Percentiles rank a stretch among this genome's conserved stretches.
Conservation (phyloP, 23 tunicate genomes). For the Trididemnum clinides region DNA sequence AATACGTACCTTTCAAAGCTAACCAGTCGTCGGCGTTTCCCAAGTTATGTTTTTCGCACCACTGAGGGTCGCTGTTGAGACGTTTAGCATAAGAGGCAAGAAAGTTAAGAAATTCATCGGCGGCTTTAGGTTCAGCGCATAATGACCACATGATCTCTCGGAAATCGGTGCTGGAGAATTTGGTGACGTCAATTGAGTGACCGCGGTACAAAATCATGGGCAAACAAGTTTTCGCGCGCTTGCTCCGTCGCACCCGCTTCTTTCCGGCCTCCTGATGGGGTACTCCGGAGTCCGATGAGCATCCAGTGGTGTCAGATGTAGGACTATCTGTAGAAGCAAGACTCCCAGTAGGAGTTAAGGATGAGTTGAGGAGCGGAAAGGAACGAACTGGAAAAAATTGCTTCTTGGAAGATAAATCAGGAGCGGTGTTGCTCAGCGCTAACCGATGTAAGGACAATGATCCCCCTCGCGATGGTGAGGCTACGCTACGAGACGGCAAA, state of each 20-base stretch:
- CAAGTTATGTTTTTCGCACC: slow-evolving; percentile 60
- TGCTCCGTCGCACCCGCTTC: not conserved
- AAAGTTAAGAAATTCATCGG: slow-evolving; percentile 65
- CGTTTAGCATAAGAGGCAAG: slow-evolving; percentile 55
- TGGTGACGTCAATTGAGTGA: slow-evolving; percentile 71
- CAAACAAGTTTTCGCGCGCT: not conserved
- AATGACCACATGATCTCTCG: slow-evolving; percentile 79
- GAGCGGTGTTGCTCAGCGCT: not conserved
- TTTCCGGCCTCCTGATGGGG: not conserved
- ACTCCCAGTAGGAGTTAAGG: slow-evolving; percentile 9
- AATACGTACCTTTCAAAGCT: slow-evolving; percentile 50
- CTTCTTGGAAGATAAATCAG: not conserved
- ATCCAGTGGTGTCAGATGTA: slow-evolving; percentile 11
- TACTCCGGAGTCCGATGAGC: slow-evolving; percentile 46
- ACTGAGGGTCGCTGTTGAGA: slow-evolving; percentile 46
- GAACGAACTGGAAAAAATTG: not conserved
- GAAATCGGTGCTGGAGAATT: slow-evolving; percentile 61
- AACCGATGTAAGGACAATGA: not conserved
- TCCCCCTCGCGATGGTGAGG: too few relatives aligned
- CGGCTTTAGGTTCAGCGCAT: slow-evolving; percentile 43
- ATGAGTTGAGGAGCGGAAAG: slow-evolving; percentile 7
- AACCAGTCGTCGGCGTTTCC: slow-evolving; percentile 77
- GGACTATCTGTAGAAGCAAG: not conserved
- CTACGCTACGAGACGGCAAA: too few relatives aligned
- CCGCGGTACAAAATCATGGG: slow-evolving; percentile 46